Conservation (phyloP, 2,888 invertebrate species). For the Orchesellides sinensis region DNA sequence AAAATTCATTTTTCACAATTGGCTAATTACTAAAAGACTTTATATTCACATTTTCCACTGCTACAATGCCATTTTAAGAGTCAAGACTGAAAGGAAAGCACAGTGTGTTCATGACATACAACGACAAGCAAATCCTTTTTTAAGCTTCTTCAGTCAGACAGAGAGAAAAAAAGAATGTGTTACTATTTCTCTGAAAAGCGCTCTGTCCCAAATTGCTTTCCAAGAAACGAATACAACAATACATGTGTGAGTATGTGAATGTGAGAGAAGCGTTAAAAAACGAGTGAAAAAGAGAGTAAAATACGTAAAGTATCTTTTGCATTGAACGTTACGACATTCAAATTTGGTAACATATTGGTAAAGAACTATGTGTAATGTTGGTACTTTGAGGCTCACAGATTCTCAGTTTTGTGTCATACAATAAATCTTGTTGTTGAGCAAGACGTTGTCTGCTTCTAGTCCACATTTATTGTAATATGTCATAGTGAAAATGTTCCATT, state of each 20-base stretch:
- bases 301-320: not conserved
- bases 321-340: slow-evolving; percentile 31
- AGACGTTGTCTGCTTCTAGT: slow-evolving; percentile 45
- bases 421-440: slow-evolving; percentile 49
- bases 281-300: not conserved
- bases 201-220: not conserved
- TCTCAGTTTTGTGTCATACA: slow-evolving; percentile 43
- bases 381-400: slow-evolving; percentile 27
- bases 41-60: no score
- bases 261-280: not conserved
- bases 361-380: not conserved
- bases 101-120: no score
- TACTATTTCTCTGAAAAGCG: not conserved
- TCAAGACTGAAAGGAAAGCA: no score
- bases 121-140: slow-evolving; percentile 11
- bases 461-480: slow-evolving; percentile 58
- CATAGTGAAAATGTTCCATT: slow-evolving; percentile 23
- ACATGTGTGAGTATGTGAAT: not conserved
- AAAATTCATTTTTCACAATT: no score
- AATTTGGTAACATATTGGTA: slow-evolving; percentile 23
- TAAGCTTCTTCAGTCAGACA: slow-evolving; percentile 15
- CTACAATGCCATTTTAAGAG: no score
- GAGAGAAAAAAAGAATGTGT: not conserved
- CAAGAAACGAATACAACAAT: not conserved
- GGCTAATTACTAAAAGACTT: no score